Base-by-base conservation (phyloP, 2,888 invertebrate genomes). In the Tachina fera region DNA sequence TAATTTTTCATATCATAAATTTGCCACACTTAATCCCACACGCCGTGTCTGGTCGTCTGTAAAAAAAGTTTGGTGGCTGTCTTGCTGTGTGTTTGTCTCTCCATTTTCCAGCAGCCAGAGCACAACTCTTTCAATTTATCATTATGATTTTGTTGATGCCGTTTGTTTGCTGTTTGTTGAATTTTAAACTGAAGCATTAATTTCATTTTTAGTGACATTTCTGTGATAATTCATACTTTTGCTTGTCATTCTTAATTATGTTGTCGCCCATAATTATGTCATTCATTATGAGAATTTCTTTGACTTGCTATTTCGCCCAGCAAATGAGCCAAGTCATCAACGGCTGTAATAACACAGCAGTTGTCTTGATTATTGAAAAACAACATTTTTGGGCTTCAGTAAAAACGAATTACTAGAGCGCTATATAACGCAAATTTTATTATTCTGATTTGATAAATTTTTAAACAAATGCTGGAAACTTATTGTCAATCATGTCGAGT, bases 151-250 rank as follows among this genome's bases (percentile, higher is more conserved):
- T 89, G 89, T 87, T 89, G 16, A 45, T 67, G 31, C 58, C 45
- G 13, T 71, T 53, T 71, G 56, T 31, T 72, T 49, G 49, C 60
- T 68, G 68, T 53, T 53, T 60, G 61, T 75, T 75, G 75, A 56
- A 56, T 53, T 75, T 77, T 77, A 80, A 83, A 79, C 61, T 79
- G 61, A 61, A 86, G 61, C 86, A 76, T 71, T 79, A 75, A 76
- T 86, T 82, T 86, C 88, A 90, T 89, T 90, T 90, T 81, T 61
- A 78, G 85, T 91, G 91, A 91, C 91, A 91, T 90, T 88, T 90
- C 89, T 90, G 91, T 90, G 91, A 91, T 91, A 91, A 91, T 91
- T 91, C 91, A 91, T 91, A 91, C 91, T 91, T 91, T 91, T 90
- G 90, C 90, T 89, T 91, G 91, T 91, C 91, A 91, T 89, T 90